phyloP scores from a whole-genome alignment of 30 jellyfish, hydroid and myxozoan species.

The Clytia hemisphaerica region DNA sequence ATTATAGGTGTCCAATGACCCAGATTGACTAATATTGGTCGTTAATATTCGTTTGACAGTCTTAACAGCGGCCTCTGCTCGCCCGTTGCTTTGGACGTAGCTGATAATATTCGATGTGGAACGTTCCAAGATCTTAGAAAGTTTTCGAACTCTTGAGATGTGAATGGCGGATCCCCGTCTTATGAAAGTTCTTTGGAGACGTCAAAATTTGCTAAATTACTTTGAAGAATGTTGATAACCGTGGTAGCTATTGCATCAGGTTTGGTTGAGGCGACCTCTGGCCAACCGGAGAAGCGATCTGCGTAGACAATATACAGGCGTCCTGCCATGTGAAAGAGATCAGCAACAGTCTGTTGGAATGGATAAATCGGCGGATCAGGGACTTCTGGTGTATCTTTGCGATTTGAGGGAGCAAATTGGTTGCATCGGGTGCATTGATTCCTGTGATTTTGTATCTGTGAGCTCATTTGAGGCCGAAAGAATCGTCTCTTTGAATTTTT shows the following conservation, averaged over 20 bases:
- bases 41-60: neutral
- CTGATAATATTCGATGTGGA: neutral
- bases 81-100: neutral
- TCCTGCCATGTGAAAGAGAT: slow-evolving; percentile 6
- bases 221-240: neutral
- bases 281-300: slow-evolving; percentile 11
- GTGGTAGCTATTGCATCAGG: slow-evolving; percentile 9
- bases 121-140: neutral
- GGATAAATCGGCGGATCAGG: slow-evolving; percentile 5
- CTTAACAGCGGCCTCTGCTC: neutral
- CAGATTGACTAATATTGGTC: neutral
- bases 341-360: slow-evolving; percentile 10
- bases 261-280: slow-evolving; percentile 11
- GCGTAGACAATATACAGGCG: slow-evolving; percentile 11
- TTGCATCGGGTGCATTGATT: neutral
- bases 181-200: neutral
- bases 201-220: neutral
- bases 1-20: too few relatives aligned
- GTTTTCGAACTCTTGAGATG: neutral
- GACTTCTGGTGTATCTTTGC: slow-evolving; percentile 14
- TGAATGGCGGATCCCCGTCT: neutral
- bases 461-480: neutral
- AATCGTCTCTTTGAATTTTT: neutral
- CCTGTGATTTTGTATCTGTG: neutral
- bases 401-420: neutral